These are phyloP conservation scores for Allolobophora icterica DNA, from an alignment of 2,888 invertebrate species.

Conservation along the genomic window DNA sequence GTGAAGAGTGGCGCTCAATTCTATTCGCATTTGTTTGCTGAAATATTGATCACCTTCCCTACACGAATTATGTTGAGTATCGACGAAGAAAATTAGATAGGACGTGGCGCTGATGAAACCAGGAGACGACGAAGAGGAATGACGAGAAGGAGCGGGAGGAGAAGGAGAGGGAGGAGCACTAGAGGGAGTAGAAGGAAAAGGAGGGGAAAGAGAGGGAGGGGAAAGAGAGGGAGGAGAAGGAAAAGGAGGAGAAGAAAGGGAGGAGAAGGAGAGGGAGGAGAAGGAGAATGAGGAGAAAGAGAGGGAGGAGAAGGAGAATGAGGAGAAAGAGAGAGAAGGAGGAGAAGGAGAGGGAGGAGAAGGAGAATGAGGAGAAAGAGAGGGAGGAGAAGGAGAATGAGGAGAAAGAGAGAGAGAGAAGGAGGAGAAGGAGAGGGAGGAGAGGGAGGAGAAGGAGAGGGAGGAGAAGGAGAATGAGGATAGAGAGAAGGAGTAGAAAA, in stretches of 20 bases:
- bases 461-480: not conserved
- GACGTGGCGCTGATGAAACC: not conserved
- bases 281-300: not conserved
- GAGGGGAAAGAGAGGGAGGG: not conserved
- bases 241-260: not conserved
- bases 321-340: not conserved
- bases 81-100: conserved; percentile 26
- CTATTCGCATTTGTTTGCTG: conserved; percentile 20
- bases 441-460: too few species aligned
- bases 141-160: not conserved
- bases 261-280: not conserved
- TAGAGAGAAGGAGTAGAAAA: not conserved
- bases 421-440: not conserved
- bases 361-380: not conserved
- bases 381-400: not conserved
- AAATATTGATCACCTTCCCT: conserved; percentile 19
- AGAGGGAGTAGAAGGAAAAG: not conserved
- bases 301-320: not conserved
- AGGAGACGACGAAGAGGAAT: not conserved
- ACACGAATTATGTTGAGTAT: not conserved
- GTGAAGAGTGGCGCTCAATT: not conserved
- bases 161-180: not conserved
- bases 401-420: not conserved
- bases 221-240: not conserved
- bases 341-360: not conserved